phyloP scores from a whole-genome alignment of 23 tunicate species.

The Pegea sp. region DNA sequence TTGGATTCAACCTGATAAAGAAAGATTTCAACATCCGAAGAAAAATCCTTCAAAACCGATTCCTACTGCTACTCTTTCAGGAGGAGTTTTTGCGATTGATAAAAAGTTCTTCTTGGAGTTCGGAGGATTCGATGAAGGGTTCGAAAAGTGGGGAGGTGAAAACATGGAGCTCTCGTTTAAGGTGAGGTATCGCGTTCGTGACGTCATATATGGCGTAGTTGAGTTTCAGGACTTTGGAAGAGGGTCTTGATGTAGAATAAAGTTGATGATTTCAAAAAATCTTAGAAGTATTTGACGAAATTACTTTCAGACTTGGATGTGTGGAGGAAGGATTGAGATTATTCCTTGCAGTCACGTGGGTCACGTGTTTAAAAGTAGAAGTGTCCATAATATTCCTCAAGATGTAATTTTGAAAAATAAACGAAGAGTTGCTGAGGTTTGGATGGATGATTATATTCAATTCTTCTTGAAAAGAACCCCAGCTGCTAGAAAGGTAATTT shows the following conservation, averaged over 20 bases:
- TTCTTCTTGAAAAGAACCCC: conserved; percentile 53
- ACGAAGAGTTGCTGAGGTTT: conserved; percentile 74
- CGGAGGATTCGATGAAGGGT: conserved; percentile 57
- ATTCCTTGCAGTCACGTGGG: conserved; percentile 98
- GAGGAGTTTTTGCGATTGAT: conserved; percentile 74
- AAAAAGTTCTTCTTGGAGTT: conserved; percentile 31
- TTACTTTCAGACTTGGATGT: conserved; percentile 58
- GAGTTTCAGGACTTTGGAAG: too few species aligned
- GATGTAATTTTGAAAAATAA: conserved; percentile 46
- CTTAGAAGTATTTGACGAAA: not conserved
- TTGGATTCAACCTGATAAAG: conserved; percentile 54
- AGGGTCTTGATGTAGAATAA: not conserved
- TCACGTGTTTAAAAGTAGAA: conserved; percentile 63
- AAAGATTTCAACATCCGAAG: conserved; percentile 29
- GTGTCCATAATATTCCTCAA: conserved; percentile 13
- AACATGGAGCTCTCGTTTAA: conserved; percentile 91
- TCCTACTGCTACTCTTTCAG: conserved; percentile 78
- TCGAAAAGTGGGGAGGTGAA: conserved; percentile 87
- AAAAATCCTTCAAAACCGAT: conserved; percentile 58
- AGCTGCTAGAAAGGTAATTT: conserved; percentile 32
- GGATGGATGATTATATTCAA: conserved; percentile 67
- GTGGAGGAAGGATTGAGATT: conserved; percentile 88
- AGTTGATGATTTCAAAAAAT: not conserved
- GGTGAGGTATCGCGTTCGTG: conserved; percentile 13
- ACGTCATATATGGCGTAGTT: not conserved